Percentiles rank a stretch among this genome's conserved stretches.
Conservation (phyloP, 2,113 vertebrate genomes). For the Cavia porcellus region DNA sequence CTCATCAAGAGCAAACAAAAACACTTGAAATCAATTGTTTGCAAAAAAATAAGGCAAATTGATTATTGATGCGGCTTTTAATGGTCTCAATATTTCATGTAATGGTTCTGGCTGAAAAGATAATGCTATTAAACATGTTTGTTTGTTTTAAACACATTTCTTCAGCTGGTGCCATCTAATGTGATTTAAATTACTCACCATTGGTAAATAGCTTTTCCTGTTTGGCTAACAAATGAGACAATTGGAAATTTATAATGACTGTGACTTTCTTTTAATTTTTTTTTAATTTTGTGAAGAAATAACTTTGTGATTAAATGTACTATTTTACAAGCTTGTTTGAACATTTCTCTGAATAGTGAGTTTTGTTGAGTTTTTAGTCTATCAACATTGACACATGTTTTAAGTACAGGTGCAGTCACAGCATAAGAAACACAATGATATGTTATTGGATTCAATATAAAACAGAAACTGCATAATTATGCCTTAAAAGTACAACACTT, state of each 20-base stretch:
- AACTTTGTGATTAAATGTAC: not conserved
- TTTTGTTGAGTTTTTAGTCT: not conserved
- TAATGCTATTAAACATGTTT: constrained; percentile 26
- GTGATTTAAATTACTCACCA: constrained; percentile 11
- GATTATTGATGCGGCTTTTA: not conserved
- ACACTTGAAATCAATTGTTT: not conserved
- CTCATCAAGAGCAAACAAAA: constrained; percentile 2
- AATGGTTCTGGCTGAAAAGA: not conserved
- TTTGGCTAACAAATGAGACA: not conserved
- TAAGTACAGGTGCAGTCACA: not conserved
- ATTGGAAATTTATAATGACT: not conserved
- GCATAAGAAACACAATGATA: not conserved
- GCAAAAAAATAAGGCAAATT: not conserved
- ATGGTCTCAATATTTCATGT: not conserved
- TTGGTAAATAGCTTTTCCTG: constrained; percentile 2
- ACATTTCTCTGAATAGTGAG: not conserved
- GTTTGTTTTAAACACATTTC: constrained; percentile 1
- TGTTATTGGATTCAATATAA: not conserved
- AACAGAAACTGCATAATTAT: not conserved
- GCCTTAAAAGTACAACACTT: not conserved
- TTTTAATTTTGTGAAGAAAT: constrained; percentile 9
- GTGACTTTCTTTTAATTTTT: not conserved
- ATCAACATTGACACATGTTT: not conserved
- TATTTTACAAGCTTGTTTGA: not conserved
- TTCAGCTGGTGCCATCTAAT: not conserved